Base-by-base conservation (phyloP, 2,113 vertebrate genomes). In the Empidonax traillii region DNA sequence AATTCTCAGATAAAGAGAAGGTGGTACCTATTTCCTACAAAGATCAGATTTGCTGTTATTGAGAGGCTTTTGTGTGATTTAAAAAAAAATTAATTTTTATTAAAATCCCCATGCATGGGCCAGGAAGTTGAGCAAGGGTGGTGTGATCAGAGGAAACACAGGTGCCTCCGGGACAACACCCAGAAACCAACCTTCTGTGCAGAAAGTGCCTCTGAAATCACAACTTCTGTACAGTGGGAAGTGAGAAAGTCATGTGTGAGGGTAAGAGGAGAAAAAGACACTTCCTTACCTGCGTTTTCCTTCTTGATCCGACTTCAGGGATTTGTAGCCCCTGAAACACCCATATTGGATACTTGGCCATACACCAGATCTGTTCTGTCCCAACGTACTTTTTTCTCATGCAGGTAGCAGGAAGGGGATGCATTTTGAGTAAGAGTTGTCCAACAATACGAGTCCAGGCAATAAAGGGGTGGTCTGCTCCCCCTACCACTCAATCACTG, bases 281-380 rank as follows among this genome's bases (percentile, higher is more conserved):
- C 1, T 0, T 59, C 30, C 39, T 85, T 59, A 53, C 62, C 63
- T 61, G 23, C 0, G 0, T 18, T 13, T 49, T 24, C 35, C 51
- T 49, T 52, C 46, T 89, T 1, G 2, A 69, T n/a, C 62, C 30
- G 52, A 8, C 30, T 65, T 43, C 39, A 41, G 39, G 39, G 39
- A 41, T 25, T 61, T 2, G 1, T 5, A 75, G 73, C 16, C 51
- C 27, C 62, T 15, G 23, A 75, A 75, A 53, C 2, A 5, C 43
- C 56, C 8, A 17, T 46, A 85, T 62, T 1, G 47, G 39, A 22
- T 25, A 37, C n/a, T 14, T 66, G 74, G 23, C 31, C 51, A 55
- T 13, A 66, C 21, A n/a, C 10, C 55, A 20, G 9, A 53, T 19
- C 22, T 43, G 39, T 53, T 30, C 27, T 18, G 16, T 21, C 35